Evolutionary conservation across 2,888 invertebrate species (phyloP).

Genomic region (Drosophila ustulata): DNA sequence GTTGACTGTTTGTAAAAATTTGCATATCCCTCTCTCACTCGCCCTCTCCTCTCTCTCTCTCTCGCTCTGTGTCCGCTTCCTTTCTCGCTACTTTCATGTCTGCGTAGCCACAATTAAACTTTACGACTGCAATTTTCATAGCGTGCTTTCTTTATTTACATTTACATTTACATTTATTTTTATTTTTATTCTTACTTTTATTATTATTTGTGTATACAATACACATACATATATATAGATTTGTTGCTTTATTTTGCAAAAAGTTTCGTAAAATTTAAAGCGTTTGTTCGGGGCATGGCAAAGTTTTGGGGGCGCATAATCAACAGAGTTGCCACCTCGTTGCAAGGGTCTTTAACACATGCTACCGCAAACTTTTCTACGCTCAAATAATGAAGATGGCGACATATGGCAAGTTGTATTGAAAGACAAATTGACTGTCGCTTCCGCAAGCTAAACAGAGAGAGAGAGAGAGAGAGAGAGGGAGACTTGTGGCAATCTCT

Average conservation of each 20-base stretch:
- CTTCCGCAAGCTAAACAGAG: slow-evolving; percentile 1
- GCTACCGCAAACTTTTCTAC: neutral
- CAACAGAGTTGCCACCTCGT: slow-evolving; percentile 22
- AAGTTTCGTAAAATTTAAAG: slow-evolving; percentile 50
- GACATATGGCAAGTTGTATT: slow-evolving; percentile 1
- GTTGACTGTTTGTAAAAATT: slow-evolving; percentile 56
- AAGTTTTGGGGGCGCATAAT: slow-evolving; percentile 21
- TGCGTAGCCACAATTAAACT: slow-evolving; percentile 72
- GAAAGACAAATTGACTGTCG: slow-evolving; percentile 23
- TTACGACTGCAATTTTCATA: slow-evolving; percentile 75
- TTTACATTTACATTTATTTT: slow-evolving; percentile 26
- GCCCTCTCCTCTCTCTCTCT: neutral
- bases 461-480: neutral
- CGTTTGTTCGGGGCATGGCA: slow-evolving; percentile 38
- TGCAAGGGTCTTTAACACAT: neutral
- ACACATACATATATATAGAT: slow-evolving; percentile 7
- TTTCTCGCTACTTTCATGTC: slow-evolving; percentile 34
- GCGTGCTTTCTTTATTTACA: slow-evolving; percentile 51
- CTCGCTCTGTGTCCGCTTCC: slow-evolving; percentile 2
- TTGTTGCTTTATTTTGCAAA: slow-evolving; percentile 18
- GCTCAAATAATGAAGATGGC: neutral
- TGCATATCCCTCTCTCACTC: slow-evolving; percentile 42
- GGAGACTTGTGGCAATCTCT: slow-evolving; percentile 10
- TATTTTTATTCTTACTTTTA: slow-evolving; percentile 26
- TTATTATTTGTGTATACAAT: neutral